Evolutionary conservation across 2,888 invertebrate genomes (phyloP), one percentile per base, ranked within the genome.

Genomic region (Athetis lepigone): DNA sequence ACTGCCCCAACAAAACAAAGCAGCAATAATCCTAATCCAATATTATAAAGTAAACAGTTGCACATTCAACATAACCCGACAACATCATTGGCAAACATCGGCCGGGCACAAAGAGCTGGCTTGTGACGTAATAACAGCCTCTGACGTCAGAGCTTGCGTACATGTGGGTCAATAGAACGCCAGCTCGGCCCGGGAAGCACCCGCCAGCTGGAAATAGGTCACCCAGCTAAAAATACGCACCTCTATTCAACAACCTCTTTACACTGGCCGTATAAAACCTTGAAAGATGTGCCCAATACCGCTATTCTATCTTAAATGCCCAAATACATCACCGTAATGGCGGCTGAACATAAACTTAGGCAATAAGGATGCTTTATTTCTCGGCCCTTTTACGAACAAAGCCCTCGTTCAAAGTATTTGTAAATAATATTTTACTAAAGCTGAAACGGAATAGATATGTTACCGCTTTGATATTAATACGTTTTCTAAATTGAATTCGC

Each of bases 151-250:
- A 83, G 87, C 85, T 84, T 90, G 91, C 91, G 91, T 90, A 85
- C 90, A 94, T 92, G 88, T 94, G 87, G 94, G 94, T 94, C 93
- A 94, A 88, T 90, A 87, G 93, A 91, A 80, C 86, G 89, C 87
- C 79, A 86, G 85, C 89, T 84, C 85, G 83, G 89, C 89, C 92
- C 90, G 91, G 92, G 88, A 74, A 90, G 83, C 88, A 86, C 81
- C 88, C 87, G 83, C 83, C 85, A 85, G 86, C 87, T 86, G 79
- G 80, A 94, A 90, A 90, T 92, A 88, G 94, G 94, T 93, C 93
- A 88, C 82, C 67, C 60, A 83, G 85, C 87, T 92, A 91, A 91
- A 92, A 92, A 90, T 91, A 90, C 84, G 78, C 75, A 79, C 77
- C 83, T 78, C 81, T 82, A 78, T 83, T 78, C 79, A 79, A 73